Evolutionary conservation across 2,797 vertebrate species (phyloP).

Genomic region (Melanogrammus aeglefinus): DNA sequence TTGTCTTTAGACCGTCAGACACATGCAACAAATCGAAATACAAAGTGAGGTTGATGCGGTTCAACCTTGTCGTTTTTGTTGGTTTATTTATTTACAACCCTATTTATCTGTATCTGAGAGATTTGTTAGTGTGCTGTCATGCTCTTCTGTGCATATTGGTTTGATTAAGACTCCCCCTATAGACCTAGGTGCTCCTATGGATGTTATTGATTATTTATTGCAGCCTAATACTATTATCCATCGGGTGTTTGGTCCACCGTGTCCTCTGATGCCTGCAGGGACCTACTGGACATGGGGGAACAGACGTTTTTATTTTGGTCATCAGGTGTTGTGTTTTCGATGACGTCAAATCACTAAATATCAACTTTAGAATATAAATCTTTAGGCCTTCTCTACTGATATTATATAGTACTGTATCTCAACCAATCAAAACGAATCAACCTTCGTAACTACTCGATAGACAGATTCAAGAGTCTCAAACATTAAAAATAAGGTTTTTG

Average conservation of each 20-base stretch:
- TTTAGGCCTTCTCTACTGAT: too few relatives aligned
- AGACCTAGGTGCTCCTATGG: conserved; percentile 11
- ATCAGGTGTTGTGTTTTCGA: neutral
- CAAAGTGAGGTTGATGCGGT: neutral
- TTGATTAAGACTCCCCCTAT: conserved; percentile 41
- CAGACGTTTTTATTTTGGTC: neutral
- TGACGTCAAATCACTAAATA: neutral
- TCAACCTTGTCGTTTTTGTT: neutral
- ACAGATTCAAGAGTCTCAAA: neutral
- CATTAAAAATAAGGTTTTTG: neutral
- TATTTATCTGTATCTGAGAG: conserved; percentile 44
- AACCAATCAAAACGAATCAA: neutral
- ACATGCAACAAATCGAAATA: neutral
- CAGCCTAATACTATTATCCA: conserved; percentile 21
- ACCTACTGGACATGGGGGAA: neutral
- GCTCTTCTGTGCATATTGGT: conserved; percentile 19
- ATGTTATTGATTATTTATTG: conserved; percentile 38
- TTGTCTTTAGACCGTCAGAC: neutral
- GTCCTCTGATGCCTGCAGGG: neutral
- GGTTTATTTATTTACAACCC: conserved; percentile 12
- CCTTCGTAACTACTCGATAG: neutral
- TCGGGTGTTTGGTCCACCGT: neutral
- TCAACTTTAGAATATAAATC: neutral
- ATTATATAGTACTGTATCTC: neutral
- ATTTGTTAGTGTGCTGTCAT: conserved; percentile 47